These are phyloP conservation scores for Cinclus cinclus DNA, from an alignment of 2,113 vertebrate genomes.

Conservation along the genomic window DNA sequence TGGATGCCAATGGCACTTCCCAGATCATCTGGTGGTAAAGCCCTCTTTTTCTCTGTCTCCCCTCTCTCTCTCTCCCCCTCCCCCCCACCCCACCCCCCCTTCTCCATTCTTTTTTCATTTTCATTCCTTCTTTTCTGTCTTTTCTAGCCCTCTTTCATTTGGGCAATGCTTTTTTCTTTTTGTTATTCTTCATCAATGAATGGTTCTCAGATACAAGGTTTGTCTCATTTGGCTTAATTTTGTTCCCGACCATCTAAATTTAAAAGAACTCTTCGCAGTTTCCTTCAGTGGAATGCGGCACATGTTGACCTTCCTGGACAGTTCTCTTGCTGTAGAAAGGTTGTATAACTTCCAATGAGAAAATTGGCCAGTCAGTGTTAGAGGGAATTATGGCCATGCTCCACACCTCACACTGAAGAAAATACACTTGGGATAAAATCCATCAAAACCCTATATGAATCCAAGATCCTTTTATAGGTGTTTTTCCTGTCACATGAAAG, in stretches of 20 bases:
- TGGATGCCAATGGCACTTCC: not conserved
- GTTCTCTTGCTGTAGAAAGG: not conserved
- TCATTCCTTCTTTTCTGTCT: not conserved
- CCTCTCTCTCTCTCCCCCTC: no score
- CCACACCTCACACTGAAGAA: not conserved
- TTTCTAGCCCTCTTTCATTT: not conserved
- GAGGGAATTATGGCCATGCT: not conserved
- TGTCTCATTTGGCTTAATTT: not conserved
- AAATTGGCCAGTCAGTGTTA: not conserved
- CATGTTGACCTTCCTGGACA: not conserved
- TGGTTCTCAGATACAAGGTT: not conserved
- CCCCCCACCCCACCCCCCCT: no score
- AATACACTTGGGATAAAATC: not conserved
- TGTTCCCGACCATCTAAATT: not conserved
- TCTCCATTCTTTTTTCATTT: not conserved
- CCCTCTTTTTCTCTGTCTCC: not conserved
- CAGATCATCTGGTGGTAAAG: not conserved
- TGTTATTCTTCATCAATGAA: not conserved
- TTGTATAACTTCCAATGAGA: not conserved
- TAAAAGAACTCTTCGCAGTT: accelerated
- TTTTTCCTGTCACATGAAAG: not conserved
- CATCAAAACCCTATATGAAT: not conserved
- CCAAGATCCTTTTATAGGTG: not conserved
- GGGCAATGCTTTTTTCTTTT: not conserved
- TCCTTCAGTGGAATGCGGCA: not conserved